A percentile compares a stretch with the other conserved stretches of the same genome.
Conservation (phyloP, 2,888 invertebrate genomes). For the Listrodromus nycthemerus region DNA sequence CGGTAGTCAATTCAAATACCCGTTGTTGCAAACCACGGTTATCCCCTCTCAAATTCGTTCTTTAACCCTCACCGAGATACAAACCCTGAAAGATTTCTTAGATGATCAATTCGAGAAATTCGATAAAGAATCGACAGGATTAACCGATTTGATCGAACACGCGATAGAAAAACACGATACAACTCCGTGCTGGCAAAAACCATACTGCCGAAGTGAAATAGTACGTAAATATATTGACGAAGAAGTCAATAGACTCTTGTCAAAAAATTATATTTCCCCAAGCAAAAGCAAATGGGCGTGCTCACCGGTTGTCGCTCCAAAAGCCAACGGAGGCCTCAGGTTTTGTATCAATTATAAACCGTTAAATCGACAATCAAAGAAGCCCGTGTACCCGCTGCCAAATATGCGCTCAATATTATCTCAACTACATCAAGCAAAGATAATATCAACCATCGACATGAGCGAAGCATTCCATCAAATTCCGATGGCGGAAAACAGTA, state of each 20-base stretch:
- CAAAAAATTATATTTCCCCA: slow-evolving; percentile 27
- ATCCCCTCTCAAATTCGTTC: too few relatives aligned
- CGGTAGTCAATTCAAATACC: slow-evolving; percentile 42
- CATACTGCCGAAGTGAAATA: slow-evolving; percentile 60
- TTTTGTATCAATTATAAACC: too few relatives aligned
- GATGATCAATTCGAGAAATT: too few relatives aligned
- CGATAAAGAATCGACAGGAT: slow-evolving; percentile 51
- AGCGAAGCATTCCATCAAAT: too few relatives aligned
- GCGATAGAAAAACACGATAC: slow-evolving; percentile 40
- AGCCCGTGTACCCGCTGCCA: too few relatives aligned
- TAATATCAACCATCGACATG: too few relatives aligned
- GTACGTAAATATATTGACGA: slow-evolving; percentile 42
- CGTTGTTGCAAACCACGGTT: slow-evolving; percentile 33
- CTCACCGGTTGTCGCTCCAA: slow-evolving; percentile 38
- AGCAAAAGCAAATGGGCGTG: slow-evolving; percentile 57
- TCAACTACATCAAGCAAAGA: too few relatives aligned
- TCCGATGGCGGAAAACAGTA: too few relatives aligned
- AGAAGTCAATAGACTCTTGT: slow-evolving; percentile 25
- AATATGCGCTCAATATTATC: too few relatives aligned
- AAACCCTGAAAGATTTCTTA: slow-evolving; percentile 44
- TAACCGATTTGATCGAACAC: slow-evolving; percentile 54
- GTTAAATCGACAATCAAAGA: too few relatives aligned
- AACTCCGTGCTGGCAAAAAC: slow-evolving; percentile 49
- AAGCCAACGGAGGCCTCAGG: too few relatives aligned
- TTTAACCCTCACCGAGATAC: too few relatives aligned